Percentiles rank a stretch among this genome's conserved stretches.
phyloP scores from a whole-genome alignment of 1,140 invertebrate genomes.

The Trachelipus rathkii region DNA sequence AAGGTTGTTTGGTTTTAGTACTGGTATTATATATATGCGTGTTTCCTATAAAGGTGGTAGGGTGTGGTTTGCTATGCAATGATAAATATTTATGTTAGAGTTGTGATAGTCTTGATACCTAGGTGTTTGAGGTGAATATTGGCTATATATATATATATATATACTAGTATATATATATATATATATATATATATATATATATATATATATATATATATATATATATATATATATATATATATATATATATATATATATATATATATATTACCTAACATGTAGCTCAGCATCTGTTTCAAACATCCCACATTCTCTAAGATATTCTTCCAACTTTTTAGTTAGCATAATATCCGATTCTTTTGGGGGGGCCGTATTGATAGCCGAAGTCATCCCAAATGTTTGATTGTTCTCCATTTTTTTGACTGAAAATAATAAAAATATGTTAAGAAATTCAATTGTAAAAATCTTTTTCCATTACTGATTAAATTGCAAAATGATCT shows the following conservation, averaged over 20 bases:
- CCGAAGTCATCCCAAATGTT: conserved; percentile 78
- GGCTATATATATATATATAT: neutral
- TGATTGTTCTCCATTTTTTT: conserved; percentile 29
- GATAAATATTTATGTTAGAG: no score
- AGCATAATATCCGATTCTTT: conserved; percentile 76
- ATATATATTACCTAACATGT: conserved; percentile 64
- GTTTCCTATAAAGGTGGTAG: no score
- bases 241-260: conserved; percentile 47
- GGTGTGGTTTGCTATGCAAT: no score
- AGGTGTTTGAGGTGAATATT: no score
- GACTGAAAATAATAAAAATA: neutral
- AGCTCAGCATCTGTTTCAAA: conserved; percentile 88
- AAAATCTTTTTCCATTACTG: no score
- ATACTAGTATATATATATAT: neutral
- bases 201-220: neutral
- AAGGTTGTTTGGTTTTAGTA: no score
- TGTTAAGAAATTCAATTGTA: no score
- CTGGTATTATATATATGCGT: no score
- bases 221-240: neutral
- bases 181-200: neutral
- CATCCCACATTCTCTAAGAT: conserved; percentile 78
- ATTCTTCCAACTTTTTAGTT: conserved; percentile 76
- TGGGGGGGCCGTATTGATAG: conserved; percentile 81
- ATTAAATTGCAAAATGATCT: no score
- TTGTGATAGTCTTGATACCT: no score